Conservation (phyloP, 2,113 vertebrate species). For the Gasterosteus aculeatus region DNA sequence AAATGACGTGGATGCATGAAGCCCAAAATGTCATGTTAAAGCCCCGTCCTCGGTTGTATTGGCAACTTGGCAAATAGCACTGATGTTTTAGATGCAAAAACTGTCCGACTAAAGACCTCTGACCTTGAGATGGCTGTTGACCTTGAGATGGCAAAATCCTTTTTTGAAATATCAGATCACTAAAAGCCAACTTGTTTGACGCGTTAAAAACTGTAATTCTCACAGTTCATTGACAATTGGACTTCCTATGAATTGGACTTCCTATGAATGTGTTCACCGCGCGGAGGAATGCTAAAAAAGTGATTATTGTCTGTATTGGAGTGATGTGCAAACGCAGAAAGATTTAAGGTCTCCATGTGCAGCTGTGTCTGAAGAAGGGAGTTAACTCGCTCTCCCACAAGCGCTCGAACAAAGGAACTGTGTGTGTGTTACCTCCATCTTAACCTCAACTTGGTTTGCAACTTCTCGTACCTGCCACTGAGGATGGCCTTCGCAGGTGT, state of each 20-base stretch:
- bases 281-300: no score
- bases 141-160: constrained; percentile 19
- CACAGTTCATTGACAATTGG: neutral
- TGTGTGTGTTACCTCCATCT: no score
- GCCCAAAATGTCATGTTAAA: constrained; percentile 47
- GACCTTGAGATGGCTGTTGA: constrained; percentile 28
- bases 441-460: no score
- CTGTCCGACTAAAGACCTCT: constrained; percentile 48
- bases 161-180: neutral
- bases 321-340: no score
- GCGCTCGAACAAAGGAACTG: no score
- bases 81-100: constrained; percentile 39
- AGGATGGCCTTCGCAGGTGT: no score
- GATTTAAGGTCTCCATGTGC: no score
- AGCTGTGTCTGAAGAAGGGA: no score
- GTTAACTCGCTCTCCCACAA: no score
- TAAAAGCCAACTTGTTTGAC: neutral
- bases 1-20: constrained; percentile 21
- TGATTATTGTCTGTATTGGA: no score
- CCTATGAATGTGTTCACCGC: no score
- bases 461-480: no score
- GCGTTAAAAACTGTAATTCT: neutral
- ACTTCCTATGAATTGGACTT: neutral
- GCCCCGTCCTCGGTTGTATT: constrained; percentile 28
- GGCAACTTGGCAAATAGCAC: constrained; percentile 36